Evolutionary conservation across 2,113 vertebrate genomes (phyloP), one percentile per base, ranked within the genome.

Genomic region (Carassius gibelio): DNA sequence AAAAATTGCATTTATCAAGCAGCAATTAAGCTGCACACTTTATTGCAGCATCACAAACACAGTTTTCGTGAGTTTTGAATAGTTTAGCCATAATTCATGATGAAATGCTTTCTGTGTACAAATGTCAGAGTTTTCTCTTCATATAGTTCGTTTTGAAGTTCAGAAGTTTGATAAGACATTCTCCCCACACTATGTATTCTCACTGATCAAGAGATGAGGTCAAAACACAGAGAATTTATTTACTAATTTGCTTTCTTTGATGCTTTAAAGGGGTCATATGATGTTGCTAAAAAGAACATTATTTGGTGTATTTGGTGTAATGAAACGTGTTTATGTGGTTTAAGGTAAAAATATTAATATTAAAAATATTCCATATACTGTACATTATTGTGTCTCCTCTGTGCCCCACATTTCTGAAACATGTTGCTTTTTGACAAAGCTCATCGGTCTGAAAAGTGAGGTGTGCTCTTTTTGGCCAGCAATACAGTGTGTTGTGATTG

Each of bases 191-290:
- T 91, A 92, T 86, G 86, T 78, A 50, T 59, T 69, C 85, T 88
- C 34, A 92, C 90, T 85, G 89, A 93, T 93, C 82, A 87, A 79
- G 64, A 48, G 84, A 74, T 68, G 72, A 91, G 89, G 90, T 92
- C 91, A 10, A 92, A 89, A 87, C 86, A 64, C 81, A 85, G 85
- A 85, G 55, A 85, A 88, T 91, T 90, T 64, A 84, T 72, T 89
- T 88, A 75, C 78, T 26, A 88, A 74, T 61, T 3, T n/a, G 1
- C 75, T 15, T 69, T 42, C 42, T 61, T 75, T 50, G 74, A 71
- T 75, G 64, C n/a, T 8, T 74, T 75, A 86, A 26, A 26, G 26
- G 26, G 26, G 26, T 26, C 26, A 26, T 26, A 26, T 26, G 26
- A 26, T 26, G 26, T 26, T 26, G 26, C 26, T 26, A 26, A 26